Evolutionary conservation across 2,113 vertebrate species (phyloP).

Genomic region (Stigmatopora argus): DNA sequence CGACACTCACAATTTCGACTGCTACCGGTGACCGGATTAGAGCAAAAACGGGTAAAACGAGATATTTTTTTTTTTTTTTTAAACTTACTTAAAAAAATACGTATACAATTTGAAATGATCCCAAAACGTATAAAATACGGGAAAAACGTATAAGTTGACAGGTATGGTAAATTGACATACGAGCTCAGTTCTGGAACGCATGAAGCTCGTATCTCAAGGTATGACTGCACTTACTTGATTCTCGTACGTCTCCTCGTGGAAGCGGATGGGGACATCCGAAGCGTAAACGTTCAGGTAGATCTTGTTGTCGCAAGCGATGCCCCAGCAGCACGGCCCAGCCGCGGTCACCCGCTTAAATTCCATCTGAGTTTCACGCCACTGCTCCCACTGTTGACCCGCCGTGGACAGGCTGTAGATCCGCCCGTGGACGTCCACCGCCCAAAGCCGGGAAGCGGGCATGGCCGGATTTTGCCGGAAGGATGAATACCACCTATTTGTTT

Average conservation of each 20-base stretch:
- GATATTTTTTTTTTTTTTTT: too few species aligned
- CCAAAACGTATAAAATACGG: too few species aligned
- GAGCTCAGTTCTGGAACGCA: too few species aligned
- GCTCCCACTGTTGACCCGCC: constrained; percentile 86
- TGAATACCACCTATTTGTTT: background rate
- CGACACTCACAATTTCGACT: too few species aligned
- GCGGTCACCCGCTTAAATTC: constrained; percentile 88
- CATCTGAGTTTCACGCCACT: constrained; percentile 79
- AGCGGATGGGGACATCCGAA: constrained; percentile 83
- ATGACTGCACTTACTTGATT: constrained; percentile 77
- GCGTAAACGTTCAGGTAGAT: constrained; percentile 85
- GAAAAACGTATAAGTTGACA: too few species aligned
- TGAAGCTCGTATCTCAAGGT: too few species aligned
- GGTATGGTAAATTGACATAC: too few species aligned
- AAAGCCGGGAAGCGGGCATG: constrained; percentile 82
- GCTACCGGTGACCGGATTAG: too few species aligned
- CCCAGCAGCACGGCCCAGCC: constrained; percentile 86
- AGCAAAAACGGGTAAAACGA: too few species aligned
- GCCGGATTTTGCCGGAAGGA: constrained; percentile 15
- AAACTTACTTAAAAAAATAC: too few species aligned
- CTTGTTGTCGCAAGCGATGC: constrained; percentile 86
- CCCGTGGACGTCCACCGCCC: constrained; percentile 91
- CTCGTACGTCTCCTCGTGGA: constrained; percentile 90
- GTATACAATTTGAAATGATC: too few species aligned
- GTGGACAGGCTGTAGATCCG: constrained; percentile 87